Evolutionary conservation across 1,140 invertebrate species (phyloP).

Genomic region (Cecropterus lyciades): DNA sequence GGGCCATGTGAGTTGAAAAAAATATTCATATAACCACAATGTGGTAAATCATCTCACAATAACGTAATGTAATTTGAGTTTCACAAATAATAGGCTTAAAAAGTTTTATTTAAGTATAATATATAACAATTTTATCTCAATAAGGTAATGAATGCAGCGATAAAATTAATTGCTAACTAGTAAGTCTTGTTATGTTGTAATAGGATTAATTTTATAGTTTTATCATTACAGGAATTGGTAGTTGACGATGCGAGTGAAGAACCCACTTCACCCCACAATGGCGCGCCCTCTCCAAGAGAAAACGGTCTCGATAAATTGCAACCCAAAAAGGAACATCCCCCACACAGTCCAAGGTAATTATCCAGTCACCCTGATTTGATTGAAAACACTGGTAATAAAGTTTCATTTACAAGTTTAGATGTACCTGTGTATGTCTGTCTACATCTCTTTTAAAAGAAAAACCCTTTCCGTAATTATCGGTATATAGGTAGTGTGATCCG

Average conservation of each 20-base stretch:
- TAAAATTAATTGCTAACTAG: too few relatives aligned
- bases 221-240: constrained; percentile 90
- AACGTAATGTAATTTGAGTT: constrained; percentile 10
- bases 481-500: too few relatives aligned
- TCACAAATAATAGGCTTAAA: background rate
- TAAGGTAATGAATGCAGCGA: too few relatives aligned
- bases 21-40: constrained; percentile 4
- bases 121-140: too few relatives aligned
- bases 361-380: background rate
- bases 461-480: too few relatives aligned
- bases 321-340: constrained; percentile 83
- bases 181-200: too few relatives aligned
- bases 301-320: constrained; percentile 87
- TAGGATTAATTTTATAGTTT: background rate
- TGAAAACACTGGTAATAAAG: too few relatives aligned
- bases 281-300: constrained; percentile 91
- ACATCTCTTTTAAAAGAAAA: too few relatives aligned
- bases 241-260: constrained; percentile 96
- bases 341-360: constrained; percentile 78
- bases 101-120: too few relatives aligned
- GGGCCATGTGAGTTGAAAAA: constrained; percentile 88
- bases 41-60: constrained; percentile 24
- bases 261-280: constrained; percentile 90
- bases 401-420: too few relatives aligned
- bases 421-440: too few relatives aligned